phyloP scores from a whole-genome alignment of 2,113 vertebrate genomes.

The Spea bombifrons region DNA sequence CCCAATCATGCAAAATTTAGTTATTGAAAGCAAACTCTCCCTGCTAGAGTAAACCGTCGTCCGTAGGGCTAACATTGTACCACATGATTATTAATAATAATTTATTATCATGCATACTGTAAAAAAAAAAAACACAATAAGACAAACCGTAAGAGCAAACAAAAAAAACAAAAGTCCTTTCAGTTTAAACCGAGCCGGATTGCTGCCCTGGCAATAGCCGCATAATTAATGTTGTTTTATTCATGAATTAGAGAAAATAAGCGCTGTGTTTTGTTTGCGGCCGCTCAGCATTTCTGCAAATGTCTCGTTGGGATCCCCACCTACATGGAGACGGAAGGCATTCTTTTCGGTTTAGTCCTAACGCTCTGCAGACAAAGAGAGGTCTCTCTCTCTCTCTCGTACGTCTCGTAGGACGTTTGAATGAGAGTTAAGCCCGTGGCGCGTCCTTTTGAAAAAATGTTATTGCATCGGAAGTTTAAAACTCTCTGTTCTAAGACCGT shows the following conservation, averaged over 20 bases:
- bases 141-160: not conserved
- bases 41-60: no score
- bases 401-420: not conserved
- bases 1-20: no score
- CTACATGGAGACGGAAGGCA: conserved; percentile 15
- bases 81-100: no score
- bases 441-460: not conserved
- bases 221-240: conserved; percentile 21
- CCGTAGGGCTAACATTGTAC: no score
- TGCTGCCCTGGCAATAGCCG: not conserved
- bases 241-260: conserved; percentile 16
- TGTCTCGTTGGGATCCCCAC: conserved; percentile 16
- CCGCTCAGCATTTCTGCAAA: conserved; percentile 35
- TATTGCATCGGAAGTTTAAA: conserved; percentile 1
- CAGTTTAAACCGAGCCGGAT: not conserved
- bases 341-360: conserved; percentile 9
- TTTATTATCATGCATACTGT: no score
- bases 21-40: no score
- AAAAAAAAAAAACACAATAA: not conserved
- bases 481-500: no score
- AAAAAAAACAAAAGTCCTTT: not conserved
- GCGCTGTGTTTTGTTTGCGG: conserved; percentile 17
- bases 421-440: not conserved
- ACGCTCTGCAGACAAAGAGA: conserved; percentile 15
- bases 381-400: conserved; percentile 10